phyloP scores from a whole-genome alignment of 2,797 vertebrate genomes.

The Poliocrania exsul region DNA sequence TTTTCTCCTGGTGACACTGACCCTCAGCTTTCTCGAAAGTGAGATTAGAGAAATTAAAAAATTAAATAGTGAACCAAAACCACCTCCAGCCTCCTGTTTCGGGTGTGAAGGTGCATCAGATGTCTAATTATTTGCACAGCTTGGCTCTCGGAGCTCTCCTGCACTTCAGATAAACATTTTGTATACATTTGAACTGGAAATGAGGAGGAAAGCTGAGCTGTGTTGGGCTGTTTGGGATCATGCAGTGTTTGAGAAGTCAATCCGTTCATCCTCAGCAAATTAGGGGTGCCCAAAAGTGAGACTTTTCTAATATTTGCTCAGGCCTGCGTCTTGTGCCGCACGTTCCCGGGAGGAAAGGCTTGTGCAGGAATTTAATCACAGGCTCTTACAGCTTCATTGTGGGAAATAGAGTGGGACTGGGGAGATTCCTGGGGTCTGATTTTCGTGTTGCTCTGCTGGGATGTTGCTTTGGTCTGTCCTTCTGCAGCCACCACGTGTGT shows the following conservation, averaged over 20 bases:
- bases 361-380: slow-evolving; percentile 16
- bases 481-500: accelerated
- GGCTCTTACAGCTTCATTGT: background rate
- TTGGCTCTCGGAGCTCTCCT: slow-evolving; percentile 26
- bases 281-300: slow-evolving; percentile 39
- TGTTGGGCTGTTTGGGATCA: slow-evolving; percentile 7
- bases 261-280: slow-evolving; percentile 44
- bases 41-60: background rate
- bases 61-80: background rate
- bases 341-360: slow-evolving; percentile 6
- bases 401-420: background rate
- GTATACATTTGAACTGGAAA: slow-evolving; percentile 36
- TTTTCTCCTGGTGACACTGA: background rate
- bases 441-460: accelerated
- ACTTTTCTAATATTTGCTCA: slow-evolving; percentile 66
- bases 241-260: slow-evolving; percentile 62
- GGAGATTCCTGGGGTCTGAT: accelerated
- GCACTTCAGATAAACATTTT: slow-evolving; percentile 44
- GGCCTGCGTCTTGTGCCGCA: background rate
- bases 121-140: slow-evolving; percentile 57
- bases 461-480: background rate
- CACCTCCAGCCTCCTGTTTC: background rate
- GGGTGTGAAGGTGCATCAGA: background rate
- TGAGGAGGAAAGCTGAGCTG: background rate
- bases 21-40: background rate